Conservation (phyloP, 2,888 invertebrate genomes). For the Apodemia hepburni region DNA sequence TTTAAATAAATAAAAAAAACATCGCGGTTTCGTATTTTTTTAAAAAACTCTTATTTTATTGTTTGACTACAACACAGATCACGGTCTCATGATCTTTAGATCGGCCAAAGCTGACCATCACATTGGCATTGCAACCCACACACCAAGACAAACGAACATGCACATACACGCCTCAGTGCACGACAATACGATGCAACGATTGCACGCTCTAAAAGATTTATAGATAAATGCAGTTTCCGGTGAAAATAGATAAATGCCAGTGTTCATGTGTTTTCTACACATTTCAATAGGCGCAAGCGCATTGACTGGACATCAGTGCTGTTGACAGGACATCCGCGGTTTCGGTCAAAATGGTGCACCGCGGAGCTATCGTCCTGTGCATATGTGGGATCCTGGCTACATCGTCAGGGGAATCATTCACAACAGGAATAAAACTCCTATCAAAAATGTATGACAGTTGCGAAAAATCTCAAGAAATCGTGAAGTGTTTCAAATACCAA, state of each 20-base stretch:
- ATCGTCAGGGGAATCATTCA: constrained; percentile 60
- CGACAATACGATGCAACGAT: constrained; percentile 74
- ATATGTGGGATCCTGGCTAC: constrained; percentile 50
- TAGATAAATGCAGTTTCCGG: constrained; percentile 80
- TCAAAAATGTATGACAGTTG: constrained; percentile 82
- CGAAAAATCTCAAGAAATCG: constrained; percentile 80
- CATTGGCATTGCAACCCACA: constrained; percentile 41
- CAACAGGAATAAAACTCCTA: constrained; percentile 68
- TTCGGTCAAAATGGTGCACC: constrained; percentile 63
- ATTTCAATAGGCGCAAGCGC: constrained; percentile 73
- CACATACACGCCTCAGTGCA: constrained; percentile 69
- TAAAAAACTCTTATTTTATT: not conserved
- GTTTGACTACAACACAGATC: constrained; percentile 2
- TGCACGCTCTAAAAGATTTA: constrained; percentile 81
- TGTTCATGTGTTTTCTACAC: constrained; percentile 72
- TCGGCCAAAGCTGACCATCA: constrained; percentile 48
- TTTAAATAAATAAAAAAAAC: no score
- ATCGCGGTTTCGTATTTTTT: not conserved
- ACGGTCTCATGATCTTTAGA: constrained; percentile 47
- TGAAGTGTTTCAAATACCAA: constrained; percentile 86
- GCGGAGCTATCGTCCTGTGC: constrained; percentile 63
- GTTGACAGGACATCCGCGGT: constrained; percentile 49
- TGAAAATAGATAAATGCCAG: constrained; percentile 79
- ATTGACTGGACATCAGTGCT: constrained; percentile 59
- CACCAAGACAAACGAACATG: constrained; percentile 37